These are phyloP conservation scores for Didymodactylos carnosus DNA, from an alignment of 2,888 invertebrate genomes.

Conservation along the genomic window DNA sequence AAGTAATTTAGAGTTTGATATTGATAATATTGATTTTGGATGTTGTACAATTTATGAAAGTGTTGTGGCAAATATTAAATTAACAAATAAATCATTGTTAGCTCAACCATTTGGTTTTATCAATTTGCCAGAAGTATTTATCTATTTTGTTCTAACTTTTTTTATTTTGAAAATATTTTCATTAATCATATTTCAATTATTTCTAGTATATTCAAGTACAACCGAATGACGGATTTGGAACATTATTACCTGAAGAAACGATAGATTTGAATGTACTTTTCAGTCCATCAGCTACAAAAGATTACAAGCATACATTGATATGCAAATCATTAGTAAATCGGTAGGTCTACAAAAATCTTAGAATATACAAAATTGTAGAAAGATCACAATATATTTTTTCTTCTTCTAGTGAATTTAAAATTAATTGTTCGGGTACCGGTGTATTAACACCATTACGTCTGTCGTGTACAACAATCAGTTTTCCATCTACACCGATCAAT, in stretches of 20 bases:
- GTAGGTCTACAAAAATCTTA: constrained; percentile 17
- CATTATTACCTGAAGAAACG: constrained; percentile 30
- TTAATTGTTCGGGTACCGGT: constrained; percentile 29
- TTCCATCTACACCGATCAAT: constrained; percentile 31
- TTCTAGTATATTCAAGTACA: constrained; percentile 32
- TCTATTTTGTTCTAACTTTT: background rate
- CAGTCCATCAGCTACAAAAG: constrained; percentile 28
- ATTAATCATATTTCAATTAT: background rate
- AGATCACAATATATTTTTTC: background rate
- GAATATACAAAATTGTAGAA: background rate
- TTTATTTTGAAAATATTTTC: background rate
- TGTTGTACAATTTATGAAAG: constrained; percentile 31
- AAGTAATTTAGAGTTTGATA: constrained; percentile 28
- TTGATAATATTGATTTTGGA: constrained; percentile 27
- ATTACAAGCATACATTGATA: constrained; percentile 29
- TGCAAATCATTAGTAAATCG: constrained; percentile 33
- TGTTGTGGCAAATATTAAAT: constrained; percentile 23
- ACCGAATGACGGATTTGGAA: constrained; percentile 35
- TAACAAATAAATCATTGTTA: constrained; percentile 31
- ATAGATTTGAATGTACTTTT: constrained; percentile 31
- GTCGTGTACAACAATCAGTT: constrained; percentile 29
- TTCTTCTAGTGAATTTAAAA: constrained; percentile 27
- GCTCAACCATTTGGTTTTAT: constrained; percentile 34
- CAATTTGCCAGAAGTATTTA: constrained; percentile 28
- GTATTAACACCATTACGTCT: constrained; percentile 31